These are phyloP conservation scores for Acanthisitta chloris DNA, from an alignment of 2,113 vertebrate species.

Conservation along the genomic window DNA sequence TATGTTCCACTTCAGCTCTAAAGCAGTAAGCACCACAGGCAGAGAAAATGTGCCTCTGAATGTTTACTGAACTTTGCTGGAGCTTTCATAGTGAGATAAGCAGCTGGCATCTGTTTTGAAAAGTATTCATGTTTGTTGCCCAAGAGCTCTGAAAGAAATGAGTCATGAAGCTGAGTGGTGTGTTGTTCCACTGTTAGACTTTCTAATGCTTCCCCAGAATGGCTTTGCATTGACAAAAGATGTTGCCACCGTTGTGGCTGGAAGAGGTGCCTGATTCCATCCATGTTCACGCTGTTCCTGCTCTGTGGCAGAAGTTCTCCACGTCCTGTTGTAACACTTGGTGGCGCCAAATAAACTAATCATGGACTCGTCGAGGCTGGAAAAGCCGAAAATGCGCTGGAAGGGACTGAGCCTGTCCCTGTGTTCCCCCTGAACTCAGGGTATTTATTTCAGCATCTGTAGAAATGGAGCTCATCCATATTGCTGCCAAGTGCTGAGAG, in stretches of 20 bases:
- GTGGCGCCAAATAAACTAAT: slow-evolving; percentile 56
- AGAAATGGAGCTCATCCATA: not conserved
- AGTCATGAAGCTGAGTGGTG: not conserved
- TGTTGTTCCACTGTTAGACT: not conserved
- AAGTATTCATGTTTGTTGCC: not conserved
- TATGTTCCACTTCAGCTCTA: not conserved
- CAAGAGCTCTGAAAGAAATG: not conserved
- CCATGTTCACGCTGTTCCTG: not conserved
- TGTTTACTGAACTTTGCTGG: not conserved
- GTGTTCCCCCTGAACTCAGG: rapidly evolving
- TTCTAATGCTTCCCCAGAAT: not conserved
- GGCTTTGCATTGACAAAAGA: not conserved
- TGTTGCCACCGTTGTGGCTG: not conserved
- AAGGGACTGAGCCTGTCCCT: not conserved
- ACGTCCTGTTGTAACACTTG: slow-evolving; percentile 23
- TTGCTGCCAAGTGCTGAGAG: not conserved
- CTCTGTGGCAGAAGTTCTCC: not conserved
- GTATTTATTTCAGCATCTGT: not conserved
- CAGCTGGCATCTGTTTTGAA: not conserved
- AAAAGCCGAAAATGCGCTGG: not conserved
- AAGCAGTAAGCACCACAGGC: not conserved
- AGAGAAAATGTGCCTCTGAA: not conserved
- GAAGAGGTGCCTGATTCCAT: not conserved
- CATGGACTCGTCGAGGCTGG: not conserved
- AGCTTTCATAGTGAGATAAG: not conserved